These are phyloP conservation scores for Sebastolobus altivelis DNA, from an alignment of 2,797 vertebrate species.

Conservation along the genomic window DNA sequence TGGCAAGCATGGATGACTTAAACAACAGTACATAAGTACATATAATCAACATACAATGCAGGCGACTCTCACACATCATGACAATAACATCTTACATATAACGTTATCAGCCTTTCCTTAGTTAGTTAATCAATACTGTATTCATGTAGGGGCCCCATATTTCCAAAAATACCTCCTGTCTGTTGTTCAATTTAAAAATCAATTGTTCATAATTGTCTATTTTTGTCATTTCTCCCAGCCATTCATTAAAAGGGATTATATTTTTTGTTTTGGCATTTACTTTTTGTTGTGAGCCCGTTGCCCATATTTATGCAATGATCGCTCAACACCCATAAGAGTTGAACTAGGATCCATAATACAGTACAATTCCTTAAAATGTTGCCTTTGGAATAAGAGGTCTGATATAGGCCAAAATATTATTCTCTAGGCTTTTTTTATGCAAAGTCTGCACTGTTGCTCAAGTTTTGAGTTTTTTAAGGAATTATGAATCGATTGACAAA, in stretches of 20 bases:
- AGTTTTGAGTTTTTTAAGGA: neutral
- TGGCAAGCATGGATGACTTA: rapidly evolving
- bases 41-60: neutral
- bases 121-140: too few relatives aligned
- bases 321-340: neutral
- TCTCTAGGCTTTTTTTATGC: neutral
- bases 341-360: neutral
- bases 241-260: neutral
- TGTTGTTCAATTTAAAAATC: neutral
- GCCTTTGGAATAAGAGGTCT: neutral
- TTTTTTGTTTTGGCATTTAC: neutral
- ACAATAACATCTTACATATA: neutral
- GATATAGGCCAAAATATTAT: neutral
- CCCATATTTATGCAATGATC: neutral
- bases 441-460: neutral
- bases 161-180: too few relatives aligned
- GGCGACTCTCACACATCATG: too few relatives aligned
- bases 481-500: neutral
- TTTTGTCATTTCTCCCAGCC: neutral
- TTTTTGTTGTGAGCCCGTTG: neutral
- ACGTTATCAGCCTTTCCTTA: neutral
- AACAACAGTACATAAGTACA: too few relatives aligned
- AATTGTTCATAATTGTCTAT: neutral
- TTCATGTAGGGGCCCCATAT: too few relatives aligned
- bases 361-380: neutral